Percentiles rank a stretch among this genome's conserved stretches.
These are phyloP conservation scores for Pogonophryne albipinna DNA, from an alignment of 2,797 vertebrate species.

Conservation along the genomic window DNA sequence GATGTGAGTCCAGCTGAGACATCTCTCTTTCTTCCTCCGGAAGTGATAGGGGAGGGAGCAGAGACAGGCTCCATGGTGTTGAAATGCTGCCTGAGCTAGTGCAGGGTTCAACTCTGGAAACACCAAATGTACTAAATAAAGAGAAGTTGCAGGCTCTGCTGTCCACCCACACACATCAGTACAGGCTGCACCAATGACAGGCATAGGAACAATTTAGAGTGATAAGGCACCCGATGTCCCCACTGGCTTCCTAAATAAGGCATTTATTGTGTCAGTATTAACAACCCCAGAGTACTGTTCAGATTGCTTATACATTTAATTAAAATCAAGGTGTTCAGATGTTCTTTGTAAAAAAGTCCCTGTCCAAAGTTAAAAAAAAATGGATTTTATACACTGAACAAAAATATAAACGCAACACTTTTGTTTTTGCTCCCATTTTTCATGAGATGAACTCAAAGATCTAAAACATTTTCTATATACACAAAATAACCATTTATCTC, in stretches of 20 bases:
- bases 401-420: no score
- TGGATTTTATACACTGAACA: no score
- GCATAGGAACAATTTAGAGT: slow-evolving; percentile 34
- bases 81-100: slow-evolving; percentile 77
- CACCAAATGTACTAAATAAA: slow-evolving; percentile 59
- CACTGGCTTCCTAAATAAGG: slow-evolving; percentile 44
- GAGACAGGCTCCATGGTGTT: slow-evolving; percentile 64
- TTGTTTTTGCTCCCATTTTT: no score
- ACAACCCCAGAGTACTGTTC: slow-evolving; percentile 42
- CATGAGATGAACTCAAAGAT: no score
- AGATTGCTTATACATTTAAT: slow-evolving; percentile 29
- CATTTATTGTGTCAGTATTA: slow-evolving; percentile 26
- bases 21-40: slow-evolving; percentile 65
- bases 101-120: slow-evolving; percentile 68
- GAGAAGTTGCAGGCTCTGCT: slow-evolving; percentile 61
- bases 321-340: slow-evolving; percentile 23
- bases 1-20: slow-evolving; percentile 72
- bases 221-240: slow-evolving; percentile 51
- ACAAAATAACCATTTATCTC: no score
- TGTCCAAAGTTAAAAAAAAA: slow-evolving; percentile 40
- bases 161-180: slow-evolving; percentile 63
- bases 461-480: no score
- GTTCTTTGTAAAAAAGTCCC: slow-evolving; percentile 33
- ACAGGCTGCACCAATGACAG: slow-evolving; percentile 43
- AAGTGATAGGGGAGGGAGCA: slow-evolving; percentile 67